phyloP scores from a whole-genome alignment of 1,140 invertebrate genomes.

The Aphaenogaster rudis region DNA sequence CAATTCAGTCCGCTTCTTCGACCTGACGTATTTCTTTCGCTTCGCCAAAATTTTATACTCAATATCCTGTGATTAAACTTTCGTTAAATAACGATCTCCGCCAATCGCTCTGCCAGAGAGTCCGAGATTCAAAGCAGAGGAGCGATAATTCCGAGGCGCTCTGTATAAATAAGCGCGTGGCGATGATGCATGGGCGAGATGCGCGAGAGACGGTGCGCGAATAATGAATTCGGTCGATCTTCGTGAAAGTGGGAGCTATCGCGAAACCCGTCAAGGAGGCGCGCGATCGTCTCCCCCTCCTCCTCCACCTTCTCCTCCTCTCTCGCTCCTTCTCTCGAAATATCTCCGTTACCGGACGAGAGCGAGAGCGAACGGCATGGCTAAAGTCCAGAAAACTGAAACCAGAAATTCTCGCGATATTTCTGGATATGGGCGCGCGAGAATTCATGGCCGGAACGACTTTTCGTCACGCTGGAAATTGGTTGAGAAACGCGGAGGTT shows the following conservation, averaged over 20 bases:
- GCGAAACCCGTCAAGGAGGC: slow-evolving; percentile 56
- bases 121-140: not conserved
- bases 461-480: slow-evolving; percentile 75
- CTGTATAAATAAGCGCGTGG: slow-evolving; percentile 49
- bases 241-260: slow-evolving; percentile 61
- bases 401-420: slow-evolving; percentile 63
- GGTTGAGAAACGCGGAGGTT: slow-evolving; percentile 70
- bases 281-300: slow-evolving; percentile 16
- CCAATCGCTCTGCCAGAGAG: not conserved
- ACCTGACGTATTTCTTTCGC: not conserved
- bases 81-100: slow-evolving; percentile 8
- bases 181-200: slow-evolving; percentile 35
- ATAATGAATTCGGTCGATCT: slow-evolving; percentile 61
- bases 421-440: slow-evolving; percentile 55
- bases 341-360: slow-evolving; percentile 65
- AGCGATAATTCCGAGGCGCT: slow-evolving; percentile 31
- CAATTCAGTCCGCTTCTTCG: not conserved
- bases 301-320: not conserved
- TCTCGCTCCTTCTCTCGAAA: slow-evolving; percentile 40
- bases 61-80: not conserved
- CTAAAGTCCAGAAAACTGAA: slow-evolving; percentile 64
- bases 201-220: slow-evolving; percentile 41
- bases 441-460: slow-evolving; percentile 74
- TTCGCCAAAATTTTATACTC: not conserved
- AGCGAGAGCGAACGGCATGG: slow-evolving; percentile 42